phyloP scores from a whole-genome alignment of 1,140 invertebrate genomes.

The Asobara japonica region DNA sequence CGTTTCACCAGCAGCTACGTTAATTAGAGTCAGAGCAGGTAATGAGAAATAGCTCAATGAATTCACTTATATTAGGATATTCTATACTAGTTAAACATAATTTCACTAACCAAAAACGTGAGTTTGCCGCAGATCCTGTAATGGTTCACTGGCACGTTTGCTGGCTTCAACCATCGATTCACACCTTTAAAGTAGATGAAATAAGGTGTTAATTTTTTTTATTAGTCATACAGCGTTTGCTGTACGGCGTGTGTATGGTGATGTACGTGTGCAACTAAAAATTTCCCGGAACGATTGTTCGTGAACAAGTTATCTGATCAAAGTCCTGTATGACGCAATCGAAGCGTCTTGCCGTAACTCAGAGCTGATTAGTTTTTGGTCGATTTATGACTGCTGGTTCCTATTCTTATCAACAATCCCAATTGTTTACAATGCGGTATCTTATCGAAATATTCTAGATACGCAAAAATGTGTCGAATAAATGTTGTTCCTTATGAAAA shows the following conservation, averaged over 20 bases:
- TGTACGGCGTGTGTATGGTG: no score
- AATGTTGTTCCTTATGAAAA: no score
- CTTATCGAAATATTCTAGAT: no score
- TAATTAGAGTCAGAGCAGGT: conserved; percentile 33
- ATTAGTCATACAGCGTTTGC: no score
- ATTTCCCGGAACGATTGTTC: no score
- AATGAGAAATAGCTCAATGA: conserved; percentile 23
- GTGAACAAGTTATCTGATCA: no score
- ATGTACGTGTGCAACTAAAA: background rate
- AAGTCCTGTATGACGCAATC: no score
- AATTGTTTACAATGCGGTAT: no score
- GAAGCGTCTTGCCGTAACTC: no score
- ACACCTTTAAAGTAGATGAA: conserved; percentile 45
- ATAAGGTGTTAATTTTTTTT: background rate
- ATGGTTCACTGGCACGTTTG: conserved; percentile 38
- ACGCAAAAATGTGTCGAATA: no score
- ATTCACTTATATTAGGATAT: conserved; percentile 16
- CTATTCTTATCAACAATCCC: no score
- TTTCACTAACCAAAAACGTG: conserved; percentile 58
- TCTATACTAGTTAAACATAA: conserved; percentile 17
- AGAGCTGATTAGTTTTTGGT: no score
- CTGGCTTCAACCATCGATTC: conserved; percentile 49
- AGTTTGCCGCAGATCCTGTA: conserved; percentile 47
- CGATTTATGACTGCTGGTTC: background rate
- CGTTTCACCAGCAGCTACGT: conserved; percentile 33